Evolutionary conservation across 1,140 invertebrate species (phyloP), one percentile per base, ranked within the genome.

Genomic region (Drosophila punjabiensis): DNA sequence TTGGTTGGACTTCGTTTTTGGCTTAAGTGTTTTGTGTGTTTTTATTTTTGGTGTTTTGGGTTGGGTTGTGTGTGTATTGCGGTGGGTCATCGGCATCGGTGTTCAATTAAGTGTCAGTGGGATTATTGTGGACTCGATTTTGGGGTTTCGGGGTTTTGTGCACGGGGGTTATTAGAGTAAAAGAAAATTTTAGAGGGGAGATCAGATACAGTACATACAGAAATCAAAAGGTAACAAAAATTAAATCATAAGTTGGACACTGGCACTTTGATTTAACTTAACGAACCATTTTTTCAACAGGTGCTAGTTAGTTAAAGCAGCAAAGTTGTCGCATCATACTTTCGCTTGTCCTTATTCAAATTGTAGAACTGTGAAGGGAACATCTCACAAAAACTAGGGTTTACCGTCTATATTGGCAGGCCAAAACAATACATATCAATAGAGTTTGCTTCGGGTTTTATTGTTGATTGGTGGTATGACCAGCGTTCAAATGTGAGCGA

Each of bases 361-460:
- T 92, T 82, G 85, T 67, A 93, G 92, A 93, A 93, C 92, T 93
- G 92, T 93, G 92, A 92, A 93, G 87, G 92, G 92, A 88, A 92
- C 91, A 81, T 93, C 92, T 93, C 92, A 93, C 92, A 93, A 90
- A 79, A 79, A 74, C 78, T 85, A 80, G 76, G 84, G 66, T 83
- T 80, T 65, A 41, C 62, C 55, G 52, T 76, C 59, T 82, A 47
- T 82, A 76, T 76, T 41, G 63, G 60, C 76, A 58, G 74, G 65
- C 50, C 65, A 70, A 65, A 71, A 69, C 55, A 60, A 69, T 43
- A 37, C 14, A 43, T 74, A 66, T 65, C 52, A 48, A 64, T 81
- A 50, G 56, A 33, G 37, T 63, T 33, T 55, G 52, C 60, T 68
- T 33, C 43, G 39, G 63, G 35, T 56, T 81, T 81, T 61, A 66